Evolutionary conservation across 64 coral and sea anemone species (phyloP).

Genomic region (Montipora efflorescens): DNA sequence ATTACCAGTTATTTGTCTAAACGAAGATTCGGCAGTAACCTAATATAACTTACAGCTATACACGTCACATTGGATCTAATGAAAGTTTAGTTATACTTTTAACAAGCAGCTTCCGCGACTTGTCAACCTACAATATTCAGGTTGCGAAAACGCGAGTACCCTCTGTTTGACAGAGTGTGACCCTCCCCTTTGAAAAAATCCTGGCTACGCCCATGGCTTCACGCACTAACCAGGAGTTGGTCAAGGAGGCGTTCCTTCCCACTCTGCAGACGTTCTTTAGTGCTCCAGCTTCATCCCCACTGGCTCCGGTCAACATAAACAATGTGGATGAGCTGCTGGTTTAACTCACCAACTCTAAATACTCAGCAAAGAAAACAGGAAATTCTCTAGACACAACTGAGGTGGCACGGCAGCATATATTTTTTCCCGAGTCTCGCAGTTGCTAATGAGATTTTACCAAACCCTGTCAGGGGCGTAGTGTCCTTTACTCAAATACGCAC

Average conservation of each 20-base stretch:
- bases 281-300: conserved; percentile 82
- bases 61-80: too few relatives aligned
- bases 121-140: too few relatives aligned
- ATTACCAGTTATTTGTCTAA: too few relatives aligned
- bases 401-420: conserved; percentile 70
- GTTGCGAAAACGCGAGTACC: too few relatives aligned
- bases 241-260: conserved; percentile 92
- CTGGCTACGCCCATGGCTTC: too few relatives aligned
- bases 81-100: too few relatives aligned
- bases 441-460: conserved; percentile 90
- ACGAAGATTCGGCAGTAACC: too few relatives aligned
- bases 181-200: too few relatives aligned
- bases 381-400: conserved; percentile 49
- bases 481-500: too few relatives aligned
- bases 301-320: conserved; percentile 77
- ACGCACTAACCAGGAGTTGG: conserved; percentile 76
- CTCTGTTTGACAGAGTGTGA: too few relatives aligned
- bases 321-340: conserved; percentile 86
- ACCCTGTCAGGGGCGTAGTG: not conserved
- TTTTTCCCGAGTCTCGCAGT: conserved; percentile 80
- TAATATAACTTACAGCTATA: too few relatives aligned
- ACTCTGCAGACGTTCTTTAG: conserved; percentile 84
- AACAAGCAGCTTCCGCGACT: too few relatives aligned
- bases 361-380: conserved; percentile 45
- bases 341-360: conserved; percentile 77